phyloP scores from a whole-genome alignment of 37 sponge, comb jelly and placozoan genomes.

The Halichondria panicea region DNA sequence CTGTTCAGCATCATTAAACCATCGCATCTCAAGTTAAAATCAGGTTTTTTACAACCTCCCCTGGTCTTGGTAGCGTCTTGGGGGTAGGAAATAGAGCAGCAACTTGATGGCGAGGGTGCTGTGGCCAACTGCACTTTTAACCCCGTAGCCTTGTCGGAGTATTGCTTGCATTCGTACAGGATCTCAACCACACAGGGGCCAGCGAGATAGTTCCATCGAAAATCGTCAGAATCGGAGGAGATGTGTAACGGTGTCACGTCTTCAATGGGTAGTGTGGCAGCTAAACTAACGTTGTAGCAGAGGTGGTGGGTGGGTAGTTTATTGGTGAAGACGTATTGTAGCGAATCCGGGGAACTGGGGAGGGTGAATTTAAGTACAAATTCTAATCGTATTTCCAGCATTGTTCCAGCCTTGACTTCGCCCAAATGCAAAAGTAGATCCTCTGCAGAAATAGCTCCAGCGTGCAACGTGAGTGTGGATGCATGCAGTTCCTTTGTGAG shows the following conservation, averaged over 20 bases:
- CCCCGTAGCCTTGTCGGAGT: background rate
- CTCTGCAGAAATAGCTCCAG: slow-evolving; percentile 23
- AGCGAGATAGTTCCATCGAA: too few relatives aligned
- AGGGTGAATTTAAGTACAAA: slow-evolving; percentile 20
- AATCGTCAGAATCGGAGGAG: too few relatives aligned
- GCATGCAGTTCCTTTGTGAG: background rate
- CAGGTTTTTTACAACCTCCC: too few relatives aligned
- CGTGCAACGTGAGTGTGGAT: background rate
- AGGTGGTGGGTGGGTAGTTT: slow-evolving; percentile 8
- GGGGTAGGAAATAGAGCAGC: slow-evolving; percentile 2
- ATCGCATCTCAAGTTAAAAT: slow-evolving; percentile 17
- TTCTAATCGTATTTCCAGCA: slow-evolving; percentile 11
- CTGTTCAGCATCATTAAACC: slow-evolving; percentile 46
- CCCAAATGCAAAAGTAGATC: slow-evolving; percentile 37
- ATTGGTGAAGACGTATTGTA: slow-evolving; percentile 9
- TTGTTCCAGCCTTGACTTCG: background rate
- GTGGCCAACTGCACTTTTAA: slow-evolving; percentile 9
- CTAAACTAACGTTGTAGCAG: slow-evolving; percentile 16
- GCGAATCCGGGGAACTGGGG: background rate
- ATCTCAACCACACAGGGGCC: background rate
- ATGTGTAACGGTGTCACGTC: background rate
- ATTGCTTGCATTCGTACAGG: background rate
- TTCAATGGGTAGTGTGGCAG: slow-evolving; percentile 3
- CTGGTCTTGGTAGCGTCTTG: too few relatives aligned
- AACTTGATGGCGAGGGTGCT: slow-evolving; percentile 19